Base-by-base conservation (phyloP, 1,140 invertebrate genomes). In the Matsumurasca onukii region DNA sequence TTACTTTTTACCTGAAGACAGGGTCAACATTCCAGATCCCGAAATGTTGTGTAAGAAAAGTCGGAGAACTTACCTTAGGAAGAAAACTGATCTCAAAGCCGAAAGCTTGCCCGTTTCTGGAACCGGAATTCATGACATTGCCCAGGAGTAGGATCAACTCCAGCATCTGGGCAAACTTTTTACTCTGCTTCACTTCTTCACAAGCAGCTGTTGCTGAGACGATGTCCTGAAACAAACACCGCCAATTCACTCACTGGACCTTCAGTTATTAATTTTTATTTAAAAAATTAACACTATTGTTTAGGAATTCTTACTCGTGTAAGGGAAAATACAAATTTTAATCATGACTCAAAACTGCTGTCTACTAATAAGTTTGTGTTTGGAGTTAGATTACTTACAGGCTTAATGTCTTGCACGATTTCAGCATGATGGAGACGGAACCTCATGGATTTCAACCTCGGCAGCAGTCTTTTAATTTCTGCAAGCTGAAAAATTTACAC, bases 51-150 rank as follows among this genome's bases (percentile, higher is more conserved):
- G 34, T 9, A 39, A 39, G 34, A 39, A 39, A 39, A 9, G 5
- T 39, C 5, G 5, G n/a, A 66, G 29, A 17, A 63, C 15, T 30
- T 80, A 96, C 91, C 85, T 98, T 98, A 0, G 95, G 91, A 1
- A 99, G 83, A 78, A 94, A 98, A 77, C 89, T 96, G 67, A 99
- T 97, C 80, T 99, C 96, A 80, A 98, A 99, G 3, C 94, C 98
- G 75, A 95, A 91, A 1, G 95, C 94, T 74, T 94, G 91, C 9
- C 90, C 95, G 77, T 98, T 98, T 73, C 89, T 91, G 0, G 94
- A 95, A 0, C 96, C 95, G 1, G 93, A 88, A 78, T 98, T 98
- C 89, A 98, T 93, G 73, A 93, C 95, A 82, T 98, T 99, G 20
- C 96, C 96, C 29, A 98, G 81, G 12, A 98, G 78, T 0, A 99